Conservation (phyloP, 2,113 vertebrate genomes). For the Naja naja region DNA sequence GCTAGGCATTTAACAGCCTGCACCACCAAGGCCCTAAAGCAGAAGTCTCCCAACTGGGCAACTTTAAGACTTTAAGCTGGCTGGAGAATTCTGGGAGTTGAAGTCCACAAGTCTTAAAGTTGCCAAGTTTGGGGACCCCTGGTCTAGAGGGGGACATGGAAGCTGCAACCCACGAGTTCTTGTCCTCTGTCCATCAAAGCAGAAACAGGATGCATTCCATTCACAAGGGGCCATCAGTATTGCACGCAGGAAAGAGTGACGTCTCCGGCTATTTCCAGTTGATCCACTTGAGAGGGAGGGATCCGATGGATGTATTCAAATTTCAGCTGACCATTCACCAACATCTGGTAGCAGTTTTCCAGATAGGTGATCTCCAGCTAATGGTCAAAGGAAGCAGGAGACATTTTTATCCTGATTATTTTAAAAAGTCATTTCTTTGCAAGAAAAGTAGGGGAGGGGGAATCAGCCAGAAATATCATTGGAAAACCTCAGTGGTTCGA, state of each 20-base stretch:
- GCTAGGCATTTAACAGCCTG: too few relatives aligned
- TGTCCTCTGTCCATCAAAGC: not conserved
- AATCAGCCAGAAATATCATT: too few relatives aligned
- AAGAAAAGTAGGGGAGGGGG: not conserved
- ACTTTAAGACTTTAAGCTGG: too few relatives aligned
- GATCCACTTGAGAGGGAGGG: constrained; percentile 29
- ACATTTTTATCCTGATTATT: not conserved
- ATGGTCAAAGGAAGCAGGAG: not conserved
- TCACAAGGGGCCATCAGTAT: not conserved
- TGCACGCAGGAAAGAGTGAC: constrained; percentile 32
- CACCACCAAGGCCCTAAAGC: too few relatives aligned
- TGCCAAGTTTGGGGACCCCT: too few relatives aligned
- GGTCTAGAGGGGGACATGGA: too few relatives aligned
- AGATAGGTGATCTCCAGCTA: constrained; percentile 42
- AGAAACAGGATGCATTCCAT: not conserved
- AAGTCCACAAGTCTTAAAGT: too few relatives aligned
- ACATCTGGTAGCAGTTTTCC: constrained; percentile 6
- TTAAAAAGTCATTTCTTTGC: not conserved
- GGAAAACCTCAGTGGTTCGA: too few relatives aligned
- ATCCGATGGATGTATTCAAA: constrained; percentile 40
- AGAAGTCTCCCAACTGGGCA: too few relatives aligned
- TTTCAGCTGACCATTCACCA: constrained; percentile 1
- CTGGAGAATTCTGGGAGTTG: too few relatives aligned
- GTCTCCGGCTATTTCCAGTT: constrained; percentile 39
- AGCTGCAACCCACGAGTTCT: not conserved